These are phyloP conservation scores for Polymixis flavicincta DNA, from an alignment of 2,888 invertebrate species.

Conservation along the genomic window DNA sequence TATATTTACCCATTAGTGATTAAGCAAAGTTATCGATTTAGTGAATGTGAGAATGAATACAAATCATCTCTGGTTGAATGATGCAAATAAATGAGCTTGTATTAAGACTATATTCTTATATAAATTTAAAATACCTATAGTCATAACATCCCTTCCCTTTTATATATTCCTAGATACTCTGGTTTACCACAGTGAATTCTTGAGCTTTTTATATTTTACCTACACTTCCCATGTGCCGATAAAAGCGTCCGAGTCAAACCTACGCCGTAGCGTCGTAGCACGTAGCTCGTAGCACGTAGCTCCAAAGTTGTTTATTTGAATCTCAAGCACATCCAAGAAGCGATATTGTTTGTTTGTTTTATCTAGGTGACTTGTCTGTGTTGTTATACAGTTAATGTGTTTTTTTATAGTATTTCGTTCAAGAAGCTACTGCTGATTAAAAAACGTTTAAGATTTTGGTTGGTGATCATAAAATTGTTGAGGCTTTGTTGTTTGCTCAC, in stretches of 20 bases:
- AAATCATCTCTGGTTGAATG: too few relatives aligned
- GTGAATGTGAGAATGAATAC: too few relatives aligned
- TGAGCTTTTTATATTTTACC: neutral
- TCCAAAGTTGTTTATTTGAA: slow-evolving; percentile 55
- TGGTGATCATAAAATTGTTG: neutral
- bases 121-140: too few relatives aligned
- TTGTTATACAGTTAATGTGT: too few relatives aligned
- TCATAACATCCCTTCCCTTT: neutral
- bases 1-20: too few relatives aligned
- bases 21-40: too few relatives aligned
- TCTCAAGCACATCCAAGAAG: slow-evolving; percentile 28
- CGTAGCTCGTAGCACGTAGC: slow-evolving; percentile 45
- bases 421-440: too few relatives aligned
- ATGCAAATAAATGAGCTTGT: too few relatives aligned
- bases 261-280: slow-evolving; percentile 32
- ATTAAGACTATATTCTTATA: too few relatives aligned
- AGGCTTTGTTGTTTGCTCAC: too few relatives aligned
- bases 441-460: neutral
- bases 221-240: slow-evolving; percentile 12
- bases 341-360: slow-evolving; percentile 3
- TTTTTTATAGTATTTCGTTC: too few relatives aligned
- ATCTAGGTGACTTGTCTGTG: neutral
- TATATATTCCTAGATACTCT: neutral
- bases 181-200: neutral
- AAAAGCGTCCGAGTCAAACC: slow-evolving; percentile 6